Percentiles rank a stretch among this genome's conserved stretches.
Evolutionary conservation across 1,140 invertebrate genomes (phyloP).

Genomic region (Meteorus sp.): DNA sequence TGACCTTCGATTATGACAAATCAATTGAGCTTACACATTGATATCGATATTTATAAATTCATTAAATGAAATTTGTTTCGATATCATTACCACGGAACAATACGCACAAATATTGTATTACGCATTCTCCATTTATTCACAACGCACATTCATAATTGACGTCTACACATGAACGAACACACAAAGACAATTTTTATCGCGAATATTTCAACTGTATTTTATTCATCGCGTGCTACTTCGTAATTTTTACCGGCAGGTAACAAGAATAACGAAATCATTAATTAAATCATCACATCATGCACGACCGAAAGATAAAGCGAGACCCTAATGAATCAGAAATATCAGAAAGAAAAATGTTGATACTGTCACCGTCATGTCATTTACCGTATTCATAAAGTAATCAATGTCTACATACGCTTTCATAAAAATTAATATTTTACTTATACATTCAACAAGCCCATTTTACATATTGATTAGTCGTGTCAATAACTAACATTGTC

Average conservation of each 20-base stretch:
- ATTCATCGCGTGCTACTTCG: conserved; percentile 6
- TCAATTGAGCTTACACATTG: not conserved
- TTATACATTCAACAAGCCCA: too few relatives aligned
- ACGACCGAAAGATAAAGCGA: not conserved
- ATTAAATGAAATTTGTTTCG: not conserved
- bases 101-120: not conserved
- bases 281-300: too few relatives aligned
- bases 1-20: not conserved
- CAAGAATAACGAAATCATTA: too few relatives aligned
- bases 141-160: too few relatives aligned
- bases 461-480: too few relatives aligned
- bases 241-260: not conserved
- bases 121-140: conserved; percentile 7
- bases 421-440: too few relatives aligned
- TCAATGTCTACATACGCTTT: too few relatives aligned
- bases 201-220: too few relatives aligned
- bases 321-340: too few relatives aligned
- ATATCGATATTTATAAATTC: conserved; percentile 15
- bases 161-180: too few relatives aligned
- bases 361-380: not conserved
- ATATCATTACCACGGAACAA: not conserved
- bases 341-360: not conserved
- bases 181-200: not conserved
- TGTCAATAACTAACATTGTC: too few relatives aligned
- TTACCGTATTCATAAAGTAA: not conserved